Base-by-base conservation (phyloP, 92 coral and sea anemone genomes). In the Siderastrea radians region DNA sequence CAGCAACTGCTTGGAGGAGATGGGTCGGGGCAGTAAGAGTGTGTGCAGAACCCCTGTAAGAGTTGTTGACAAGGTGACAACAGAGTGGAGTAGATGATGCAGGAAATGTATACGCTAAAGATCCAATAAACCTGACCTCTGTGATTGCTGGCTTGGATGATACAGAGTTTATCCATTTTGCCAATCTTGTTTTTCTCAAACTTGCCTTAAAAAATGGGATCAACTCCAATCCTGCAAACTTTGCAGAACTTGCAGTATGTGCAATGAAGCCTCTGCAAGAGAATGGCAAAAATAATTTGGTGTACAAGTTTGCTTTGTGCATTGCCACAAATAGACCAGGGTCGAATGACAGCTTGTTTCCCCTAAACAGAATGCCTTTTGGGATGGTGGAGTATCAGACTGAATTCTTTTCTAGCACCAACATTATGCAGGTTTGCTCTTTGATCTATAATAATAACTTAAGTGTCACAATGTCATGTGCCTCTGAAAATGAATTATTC, bases 281-380 rank as follows among this genome's bases (percentile, higher is more conserved):
- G 50, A 44, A 63, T 16, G 19, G 74, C 4, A 76, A 86, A 65
- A 59, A 80, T 17, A 87, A 87, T 47, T 13, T 80, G 9, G 4
- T 79, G 14, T 73, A 87, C 58, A 71, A 80, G 76, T 80, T 72
- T 67, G 53, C 91, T 17, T 54, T 78, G 14, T 87, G 91, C 72
- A 71, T 69, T 60, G 91, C 80, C 2, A n/a, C 68, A 44, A 72
- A 72, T 10, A 54, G 59, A 54, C 59, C 10, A 54, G 59, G 59
- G 10, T 54, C 59, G 10, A 54, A 54, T 54, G 50, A 45, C 14
- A 49, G 86, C 8, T 52, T 79, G 65, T 53, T 87, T 49, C 90
- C 86, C 1, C 54, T 54, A 54, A 54, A 54, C 59, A 54, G 59
- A 54, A 10, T 54, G 59, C 59, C 59, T 54, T 54, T 54, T 54